Evolutionary conservation across 2,113 vertebrate genomes (phyloP), one percentile per base, ranked within the genome.

Genomic region (Bostrychus sinensis): DNA sequence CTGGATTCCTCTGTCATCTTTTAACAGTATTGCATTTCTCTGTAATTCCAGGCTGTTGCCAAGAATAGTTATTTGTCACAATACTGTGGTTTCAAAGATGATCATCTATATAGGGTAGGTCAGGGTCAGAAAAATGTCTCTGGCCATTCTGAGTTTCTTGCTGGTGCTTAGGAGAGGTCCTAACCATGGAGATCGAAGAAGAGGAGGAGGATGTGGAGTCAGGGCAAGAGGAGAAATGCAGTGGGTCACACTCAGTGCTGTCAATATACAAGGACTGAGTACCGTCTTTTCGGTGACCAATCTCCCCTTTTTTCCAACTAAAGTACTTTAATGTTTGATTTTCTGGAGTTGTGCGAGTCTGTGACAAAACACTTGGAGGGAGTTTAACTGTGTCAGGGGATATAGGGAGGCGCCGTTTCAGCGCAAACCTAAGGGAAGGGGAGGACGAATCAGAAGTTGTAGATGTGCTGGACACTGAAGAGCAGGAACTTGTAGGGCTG

Each of bases 101-200:
- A 2, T 85, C 80, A 17, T 89, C 81, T 20, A 75, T 58, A 23
- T 73, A 88, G 37, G 90, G 72, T 26, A 92, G 63, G 77, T 94
- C 94, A 0, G 94, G 95, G 73, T 96, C 93, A 0, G 97, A 97
- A 88, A 96, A 96, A 36, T 93, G 93, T 68, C 96, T 93, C 54
- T 91, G 87, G 61, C 85, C 80, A 54, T 91, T 89, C 62, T 53
- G 42, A 42, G 48, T 45, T 50, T 39, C 48, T 2, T 37, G 34
- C 46, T 72, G 73, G 22, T 64, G 58, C 17, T 55, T 83, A 67
- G 72, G 23, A 22, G 64, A n/a, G 9, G 58, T 32, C 0, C 34
- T 30, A 0, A 26, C 66, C 7, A 48, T 10, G 22, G 88, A 36
- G 46, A 66, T 1, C 50, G 91, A 67, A 14, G 66, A 46, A 22